Evolutionary conservation across 2,113 vertebrate genomes (phyloP).

Genomic region (Apodemus speciosus): DNA sequence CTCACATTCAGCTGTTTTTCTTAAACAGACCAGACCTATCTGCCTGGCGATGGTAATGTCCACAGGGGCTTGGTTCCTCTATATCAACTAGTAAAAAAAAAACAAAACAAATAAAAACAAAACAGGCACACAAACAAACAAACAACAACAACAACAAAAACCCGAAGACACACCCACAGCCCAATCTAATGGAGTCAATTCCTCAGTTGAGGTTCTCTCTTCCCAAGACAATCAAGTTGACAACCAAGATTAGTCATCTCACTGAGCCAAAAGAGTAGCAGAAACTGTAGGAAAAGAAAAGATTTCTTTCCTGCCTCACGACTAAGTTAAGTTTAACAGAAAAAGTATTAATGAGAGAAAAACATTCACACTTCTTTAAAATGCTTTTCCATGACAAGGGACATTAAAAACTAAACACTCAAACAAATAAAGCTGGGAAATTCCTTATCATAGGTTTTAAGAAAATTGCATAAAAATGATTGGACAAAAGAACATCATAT

Average conservation of each 20-base stretch:
- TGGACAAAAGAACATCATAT: not conserved
- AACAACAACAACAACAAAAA: too few species aligned
- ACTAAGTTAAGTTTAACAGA: not conserved
- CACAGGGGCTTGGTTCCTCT: not conserved
- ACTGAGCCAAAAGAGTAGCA: not conserved
- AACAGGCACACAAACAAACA: too few species aligned
- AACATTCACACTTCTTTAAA: not conserved
- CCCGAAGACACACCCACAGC: not conserved
- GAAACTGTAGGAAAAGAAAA: not conserved
- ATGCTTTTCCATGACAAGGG: not conserved
- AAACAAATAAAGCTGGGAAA: not conserved
- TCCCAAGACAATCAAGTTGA: not conserved
- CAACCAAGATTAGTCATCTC: not conserved
- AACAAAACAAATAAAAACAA: too few species aligned
- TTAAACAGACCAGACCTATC: not conserved
- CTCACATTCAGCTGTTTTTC: not conserved
- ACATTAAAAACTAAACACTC: not conserved
- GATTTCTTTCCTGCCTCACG: not conserved
- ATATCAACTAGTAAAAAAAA: not conserved
- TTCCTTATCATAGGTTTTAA: not conserved
- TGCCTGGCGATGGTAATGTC: not conserved
- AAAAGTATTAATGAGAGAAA: not conserved
- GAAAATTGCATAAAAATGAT: not conserved
- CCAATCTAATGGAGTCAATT: not conserved
- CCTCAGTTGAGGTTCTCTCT: not conserved